phyloP scores from a whole-genome alignment of 1,140 invertebrate species.

The Spodoptera frugiperda region DNA sequence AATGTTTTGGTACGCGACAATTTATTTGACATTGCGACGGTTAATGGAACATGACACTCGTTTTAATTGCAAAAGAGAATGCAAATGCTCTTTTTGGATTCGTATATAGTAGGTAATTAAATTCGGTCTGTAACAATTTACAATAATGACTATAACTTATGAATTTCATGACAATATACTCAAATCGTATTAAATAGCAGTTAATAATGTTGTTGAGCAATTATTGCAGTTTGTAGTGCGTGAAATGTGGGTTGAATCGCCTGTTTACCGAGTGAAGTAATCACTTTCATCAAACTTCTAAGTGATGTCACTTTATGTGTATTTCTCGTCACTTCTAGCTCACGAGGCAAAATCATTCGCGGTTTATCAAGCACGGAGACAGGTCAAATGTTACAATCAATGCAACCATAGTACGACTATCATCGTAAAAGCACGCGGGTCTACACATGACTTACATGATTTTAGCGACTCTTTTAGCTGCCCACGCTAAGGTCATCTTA shows the following conservation, averaged over 20 bases:
- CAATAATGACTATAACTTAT: too few relatives aligned
- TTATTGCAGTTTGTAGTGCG: too few relatives aligned
- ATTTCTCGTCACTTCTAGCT: neutral
- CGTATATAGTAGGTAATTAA: too few relatives aligned
- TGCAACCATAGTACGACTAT: constrained; percentile 1
- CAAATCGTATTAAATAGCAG: too few relatives aligned
- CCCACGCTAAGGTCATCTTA: constrained; percentile 8
- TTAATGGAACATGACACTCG: too few relatives aligned
- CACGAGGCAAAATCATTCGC: neutral
- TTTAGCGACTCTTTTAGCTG: neutral
- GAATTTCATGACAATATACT: too few relatives aligned
- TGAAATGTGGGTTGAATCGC: too few relatives aligned
- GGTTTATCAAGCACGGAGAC: constrained; percentile 12
- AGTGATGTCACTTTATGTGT: constrained; percentile 3
- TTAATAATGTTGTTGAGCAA: too few relatives aligned
- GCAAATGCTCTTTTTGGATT: too few relatives aligned
- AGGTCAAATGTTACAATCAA: constrained; percentile 38
- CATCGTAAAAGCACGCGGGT: constrained; percentile 23
- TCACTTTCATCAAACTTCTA: constrained; percentile 1
- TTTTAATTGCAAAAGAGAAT: too few relatives aligned
- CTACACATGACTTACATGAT: constrained; percentile 15
- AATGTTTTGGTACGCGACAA: neutral
- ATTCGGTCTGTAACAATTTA: too few relatives aligned
- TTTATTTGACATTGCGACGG: neutral
- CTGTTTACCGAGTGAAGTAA: neutral